Conservation (phyloP, 2,888 invertebrate genomes). For the Eupithecia tripunctaria region DNA sequence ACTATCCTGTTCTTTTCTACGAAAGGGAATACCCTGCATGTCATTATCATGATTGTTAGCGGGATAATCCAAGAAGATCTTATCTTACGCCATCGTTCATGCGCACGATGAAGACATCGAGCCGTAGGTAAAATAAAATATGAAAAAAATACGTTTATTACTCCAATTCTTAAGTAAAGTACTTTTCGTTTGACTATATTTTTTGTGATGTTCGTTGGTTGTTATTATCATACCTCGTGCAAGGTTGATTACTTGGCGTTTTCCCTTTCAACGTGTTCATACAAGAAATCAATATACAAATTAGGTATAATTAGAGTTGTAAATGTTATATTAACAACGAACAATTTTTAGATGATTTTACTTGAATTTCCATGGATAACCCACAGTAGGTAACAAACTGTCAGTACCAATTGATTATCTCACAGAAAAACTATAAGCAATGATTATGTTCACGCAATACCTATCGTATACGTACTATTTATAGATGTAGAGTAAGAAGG, state of each 20-base stretch:
- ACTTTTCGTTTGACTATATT: neutral
- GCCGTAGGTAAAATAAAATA: neutral
- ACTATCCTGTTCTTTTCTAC: neutral
- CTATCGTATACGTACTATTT: neutral
- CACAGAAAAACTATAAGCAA: neutral
- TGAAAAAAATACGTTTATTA: neutral
- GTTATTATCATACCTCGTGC: neutral
- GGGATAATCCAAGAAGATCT: no score
- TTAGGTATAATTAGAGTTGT: neutral
- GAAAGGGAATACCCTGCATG: no score
- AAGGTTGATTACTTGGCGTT: neutral
- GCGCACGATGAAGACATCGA: neutral
- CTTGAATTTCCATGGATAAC: neutral
- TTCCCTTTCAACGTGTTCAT: neutral
- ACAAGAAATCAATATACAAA: neutral
- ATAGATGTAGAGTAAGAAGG: neutral
- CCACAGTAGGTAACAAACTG: neutral
- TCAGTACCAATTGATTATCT: neutral
- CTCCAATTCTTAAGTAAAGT: neutral
- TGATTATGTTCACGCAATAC: neutral
- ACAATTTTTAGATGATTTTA: neutral
- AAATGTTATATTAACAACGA: neutral
- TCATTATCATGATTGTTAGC: no score
- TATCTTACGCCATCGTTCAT: no score
- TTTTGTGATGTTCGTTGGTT: neutral